Evolutionary conservation across 2,888 invertebrate genomes (phyloP), one percentile per base, ranked within the genome.

Genomic region (Ornithoptera alexandrae): DNA sequence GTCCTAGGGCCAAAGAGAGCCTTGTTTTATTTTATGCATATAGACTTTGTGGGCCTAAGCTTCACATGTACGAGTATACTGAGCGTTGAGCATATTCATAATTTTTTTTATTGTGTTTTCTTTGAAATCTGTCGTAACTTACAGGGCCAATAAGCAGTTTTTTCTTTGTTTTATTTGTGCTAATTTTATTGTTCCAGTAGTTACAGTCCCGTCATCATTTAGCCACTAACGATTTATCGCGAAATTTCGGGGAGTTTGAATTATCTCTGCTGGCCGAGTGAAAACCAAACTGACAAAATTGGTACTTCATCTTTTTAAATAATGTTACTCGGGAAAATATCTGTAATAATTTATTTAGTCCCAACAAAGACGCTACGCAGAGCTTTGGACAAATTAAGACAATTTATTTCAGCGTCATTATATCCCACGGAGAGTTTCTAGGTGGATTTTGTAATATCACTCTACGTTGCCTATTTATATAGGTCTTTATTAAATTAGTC

Each of bases 361-460:
- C 72, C 75, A 77, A 79, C 77, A 75, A 77, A 79, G 81, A 82
- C 81, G 56, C 61, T 78, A 74, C 76, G 79, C 73, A 76, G 72
- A 73, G 77, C 76, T 78, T 74, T 65, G 75, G 80, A 88, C 80
- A 85, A 86, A 88, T 84, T 78, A 80, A 77, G 76, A 78, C 82
- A 84, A 86, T 88, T 89, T 87, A 86, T 88, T 85, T 83, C 79
- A 84, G 79, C 81, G 80, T 79, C 83, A 86, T 84, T 84, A 84
- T 87, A 86, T 84, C 81, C 77, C 79, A 83, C 79, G 79, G 80
- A 72, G 78, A 75, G 73, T 86, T 80, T 83, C 83, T 81, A 75
- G 75, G 77, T 76, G 60, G 81, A 78, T 76, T 76, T 82, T 84
- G 85, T 84, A 83, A 86, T 82, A 83, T 81, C 81, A 86, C 75